phyloP scores from a whole-genome alignment of 37 sponge, comb jelly and placozoan genomes.

The Trichoplax adhaerens region DNA sequence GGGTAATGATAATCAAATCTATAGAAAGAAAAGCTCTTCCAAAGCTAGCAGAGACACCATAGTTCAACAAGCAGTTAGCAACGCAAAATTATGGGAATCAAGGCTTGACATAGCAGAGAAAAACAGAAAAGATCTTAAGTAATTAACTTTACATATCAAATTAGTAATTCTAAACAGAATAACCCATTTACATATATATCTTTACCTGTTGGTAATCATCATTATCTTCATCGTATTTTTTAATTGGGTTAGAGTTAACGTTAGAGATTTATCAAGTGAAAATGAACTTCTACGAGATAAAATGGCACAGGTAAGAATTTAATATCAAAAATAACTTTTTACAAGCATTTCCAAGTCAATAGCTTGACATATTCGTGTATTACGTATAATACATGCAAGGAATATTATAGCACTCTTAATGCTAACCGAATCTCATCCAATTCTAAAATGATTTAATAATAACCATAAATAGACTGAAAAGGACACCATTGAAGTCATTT shows the following conservation, averaged over 20 bases:
- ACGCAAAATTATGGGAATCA: constrained; percentile 62
- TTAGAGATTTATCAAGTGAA: constrained; percentile 37
- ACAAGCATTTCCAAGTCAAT: neutral
- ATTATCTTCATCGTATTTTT: too few relatives aligned
- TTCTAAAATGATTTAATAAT: neutral
- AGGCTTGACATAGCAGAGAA: constrained; percentile 48
- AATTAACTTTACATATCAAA: neutral
- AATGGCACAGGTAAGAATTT: constrained; percentile 31
- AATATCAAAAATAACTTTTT: neutral
- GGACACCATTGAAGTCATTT: constrained; percentile 90
- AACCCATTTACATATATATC: neutral
- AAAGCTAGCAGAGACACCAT: constrained; percentile 37
- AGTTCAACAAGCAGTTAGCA: constrained; percentile 42
- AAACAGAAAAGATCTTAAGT: constrained; percentile 54
- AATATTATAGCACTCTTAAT: too few relatives aligned
- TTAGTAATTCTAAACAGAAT: neutral
- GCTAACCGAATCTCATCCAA: neutral
- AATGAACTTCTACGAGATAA: constrained; percentile 66
- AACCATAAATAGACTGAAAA: constrained; percentile 44
- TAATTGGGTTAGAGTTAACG: constrained; percentile 18
- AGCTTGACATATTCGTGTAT: neutral
- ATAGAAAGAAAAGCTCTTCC: constrained; percentile 21
- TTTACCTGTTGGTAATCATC: neutral
- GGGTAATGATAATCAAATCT: too few relatives aligned
- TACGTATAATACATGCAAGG: neutral